Base-by-base conservation (phyloP, 2,113 vertebrate genomes). In the Lamprologus tigripictilis region DNA sequence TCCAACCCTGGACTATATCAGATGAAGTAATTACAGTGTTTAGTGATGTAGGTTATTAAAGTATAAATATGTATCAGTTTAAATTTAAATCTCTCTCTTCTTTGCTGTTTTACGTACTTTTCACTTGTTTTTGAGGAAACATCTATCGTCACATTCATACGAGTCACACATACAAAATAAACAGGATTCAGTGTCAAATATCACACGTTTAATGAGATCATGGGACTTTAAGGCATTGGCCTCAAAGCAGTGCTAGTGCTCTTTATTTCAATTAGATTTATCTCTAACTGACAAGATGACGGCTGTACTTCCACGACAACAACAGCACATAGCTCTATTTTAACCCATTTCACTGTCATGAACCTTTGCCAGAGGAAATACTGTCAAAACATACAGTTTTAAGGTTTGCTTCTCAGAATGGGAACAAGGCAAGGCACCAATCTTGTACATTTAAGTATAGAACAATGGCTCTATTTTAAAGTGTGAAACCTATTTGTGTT, bases 401-500 rank as follows among this genome's bases (percentile, higher is more conserved):
- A 90, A 89, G 90, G 88, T 88, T 93, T 95, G 96, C 94, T 92
- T 95, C 90, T 89, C 91, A 93, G 95, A 94, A 95, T 93, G 96
- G 96, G 96, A 95, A 93, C 95, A 96, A 93, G 96, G 96, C 91
- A 96, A 96, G 91, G 95, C 95, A 95, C 68, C 68, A 82, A 92
- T 49, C 81, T 55, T 87, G 86, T 87, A 91, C 58, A 31, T 76
- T 79, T 40, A 86, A 88, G 16, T 84, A 12, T 83, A 87, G 88
- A 54, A n/a, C 58, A 53, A 84, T 54, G 88, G 79, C 89, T 83
- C 26, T 76, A 86, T 89, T 86, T 88, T 82, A 93, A 79, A 89
- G 81, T 91, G 53, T 90, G 89, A 63, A 76, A 80, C 21, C 54
- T 68, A 82, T 80, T 81, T 93, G 63, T 93, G 66, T 91, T 87